Conservation (phyloP, 2,113 vertebrate species). For the Macroglossus sobrinus region DNA sequence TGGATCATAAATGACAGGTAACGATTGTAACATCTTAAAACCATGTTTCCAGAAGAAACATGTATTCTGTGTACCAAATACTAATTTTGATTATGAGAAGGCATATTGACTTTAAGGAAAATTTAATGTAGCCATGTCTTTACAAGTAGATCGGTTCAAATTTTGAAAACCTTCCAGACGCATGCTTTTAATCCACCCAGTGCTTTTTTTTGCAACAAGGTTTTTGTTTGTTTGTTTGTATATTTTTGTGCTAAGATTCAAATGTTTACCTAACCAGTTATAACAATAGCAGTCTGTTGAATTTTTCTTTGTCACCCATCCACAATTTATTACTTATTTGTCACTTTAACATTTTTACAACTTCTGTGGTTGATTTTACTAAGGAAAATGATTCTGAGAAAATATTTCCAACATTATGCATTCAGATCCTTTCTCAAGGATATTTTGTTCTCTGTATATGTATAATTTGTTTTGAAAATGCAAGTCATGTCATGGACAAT, state of each 20-base stretch:
- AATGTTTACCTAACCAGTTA: background rate
- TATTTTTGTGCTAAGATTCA: background rate
- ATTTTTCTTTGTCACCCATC: background rate
- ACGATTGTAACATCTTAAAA: constrained; percentile 29
- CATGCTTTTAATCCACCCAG: background rate
- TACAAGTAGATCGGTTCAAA: background rate
- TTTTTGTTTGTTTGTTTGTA: background rate
- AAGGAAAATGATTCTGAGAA: constrained; percentile 34
- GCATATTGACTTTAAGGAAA: background rate
- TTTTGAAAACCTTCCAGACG: background rate
- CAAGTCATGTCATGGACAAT: background rate
- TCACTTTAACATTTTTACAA: background rate
- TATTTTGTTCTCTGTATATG: background rate
- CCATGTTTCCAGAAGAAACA: constrained; percentile 6
- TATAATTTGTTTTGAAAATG: constrained; percentile 36
- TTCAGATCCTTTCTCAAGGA: constrained; percentile 14
- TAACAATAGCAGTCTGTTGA: background rate
- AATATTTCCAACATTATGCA: background rate
- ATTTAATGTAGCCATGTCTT: constrained; percentile 6
- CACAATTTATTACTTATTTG: background rate
- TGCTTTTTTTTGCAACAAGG: background rate
- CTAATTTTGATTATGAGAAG: constrained; percentile 4
- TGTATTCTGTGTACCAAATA: background rate
- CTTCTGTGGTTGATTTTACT: background rate
- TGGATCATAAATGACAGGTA: constrained; percentile 99